A percentile compares a stretch with the other conserved stretches of the same genome.
Evolutionary conservation across 2,888 invertebrate genomes (phyloP).

Genomic region (Nymphalis polychloros): DNA sequence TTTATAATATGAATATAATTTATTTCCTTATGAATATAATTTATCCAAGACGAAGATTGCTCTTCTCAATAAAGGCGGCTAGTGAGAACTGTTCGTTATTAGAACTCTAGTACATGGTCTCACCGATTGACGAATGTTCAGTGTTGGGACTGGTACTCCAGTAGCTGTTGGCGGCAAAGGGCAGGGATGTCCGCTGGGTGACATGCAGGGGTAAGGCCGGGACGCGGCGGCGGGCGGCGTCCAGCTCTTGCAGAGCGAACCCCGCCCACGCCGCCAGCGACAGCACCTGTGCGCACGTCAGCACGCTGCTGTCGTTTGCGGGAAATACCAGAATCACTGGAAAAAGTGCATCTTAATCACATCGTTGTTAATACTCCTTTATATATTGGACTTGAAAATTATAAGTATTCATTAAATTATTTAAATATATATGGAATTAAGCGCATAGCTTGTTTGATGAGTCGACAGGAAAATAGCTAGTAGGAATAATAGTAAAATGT

Average conservation of each 20-base stretch:
- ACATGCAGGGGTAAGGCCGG: conserved; percentile 67
- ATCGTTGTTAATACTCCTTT: background rate
- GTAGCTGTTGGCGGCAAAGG: conserved; percentile 63
- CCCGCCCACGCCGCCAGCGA: conserved; percentile 68
- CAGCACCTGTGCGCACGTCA: conserved; percentile 63
- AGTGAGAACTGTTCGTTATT: background rate
- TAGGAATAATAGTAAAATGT: too few relatives aligned
- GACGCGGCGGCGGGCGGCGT: conserved; percentile 54
- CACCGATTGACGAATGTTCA: conserved; percentile 68
- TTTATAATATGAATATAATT: too few relatives aligned
- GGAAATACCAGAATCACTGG: conserved; percentile 73
- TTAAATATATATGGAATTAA: too few relatives aligned
- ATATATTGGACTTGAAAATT: too few relatives aligned
- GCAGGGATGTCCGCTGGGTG: conserved; percentile 54
- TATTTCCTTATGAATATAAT: too few relatives aligned
- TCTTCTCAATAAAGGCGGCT: too few relatives aligned
- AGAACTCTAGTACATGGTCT: conserved; percentile 33
- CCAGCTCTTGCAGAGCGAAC: conserved; percentile 68
- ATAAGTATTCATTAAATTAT: too few relatives aligned
- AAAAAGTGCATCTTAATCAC: conserved; percentile 35
- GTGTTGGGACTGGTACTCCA: conserved; percentile 71
- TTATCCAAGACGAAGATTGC: too few relatives aligned
- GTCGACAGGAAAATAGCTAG: too few relatives aligned
- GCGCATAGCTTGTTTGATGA: too few relatives aligned
- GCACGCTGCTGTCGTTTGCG: conserved; percentile 64